Evolutionary conservation across 2,797 vertebrate genomes (phyloP).

Genomic region (Capromys pilorides): DNA sequence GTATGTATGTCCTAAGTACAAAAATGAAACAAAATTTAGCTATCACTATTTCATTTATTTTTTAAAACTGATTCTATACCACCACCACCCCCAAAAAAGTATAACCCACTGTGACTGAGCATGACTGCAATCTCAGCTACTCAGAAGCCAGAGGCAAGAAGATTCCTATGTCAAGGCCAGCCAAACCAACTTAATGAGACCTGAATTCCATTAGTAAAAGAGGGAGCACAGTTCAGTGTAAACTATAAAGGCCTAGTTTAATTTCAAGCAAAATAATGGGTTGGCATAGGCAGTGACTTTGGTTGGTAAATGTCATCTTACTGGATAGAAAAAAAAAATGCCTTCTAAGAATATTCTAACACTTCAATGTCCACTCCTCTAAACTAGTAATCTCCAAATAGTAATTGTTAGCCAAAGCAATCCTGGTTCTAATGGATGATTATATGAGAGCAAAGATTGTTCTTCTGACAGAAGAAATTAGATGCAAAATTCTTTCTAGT

Average conservation of each 20-base stretch:
- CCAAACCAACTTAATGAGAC: not conserved
- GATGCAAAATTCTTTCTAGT: not conserved
- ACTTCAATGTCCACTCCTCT: not conserved
- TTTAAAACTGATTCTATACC: not conserved
- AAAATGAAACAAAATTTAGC: not conserved
- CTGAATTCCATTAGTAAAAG: not conserved
- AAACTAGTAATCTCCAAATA: not conserved
- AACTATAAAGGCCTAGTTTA: not conserved
- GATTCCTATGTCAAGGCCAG: not conserved
- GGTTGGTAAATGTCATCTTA: not conserved
- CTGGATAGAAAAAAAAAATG: not conserved
- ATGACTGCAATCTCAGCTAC: not conserved
- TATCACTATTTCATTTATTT: not conserved
- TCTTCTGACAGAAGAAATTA: not conserved
- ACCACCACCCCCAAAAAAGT: not conserved
- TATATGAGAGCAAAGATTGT: not conserved
- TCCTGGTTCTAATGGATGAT: not conserved
- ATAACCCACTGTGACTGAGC: not conserved
- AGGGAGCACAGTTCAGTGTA: not conserved
- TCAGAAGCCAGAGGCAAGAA: not conserved
- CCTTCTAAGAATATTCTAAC: not conserved
- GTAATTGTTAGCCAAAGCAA: slow-evolving; percentile 23
- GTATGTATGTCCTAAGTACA: not conserved
- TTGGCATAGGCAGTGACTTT: not conserved
- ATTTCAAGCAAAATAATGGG: not conserved